Percentiles rank a stretch among this genome's conserved stretches.
phyloP scores from a whole-genome alignment of 2,113 vertebrate genomes.

The Nerophis lumbriciformis region DNA sequence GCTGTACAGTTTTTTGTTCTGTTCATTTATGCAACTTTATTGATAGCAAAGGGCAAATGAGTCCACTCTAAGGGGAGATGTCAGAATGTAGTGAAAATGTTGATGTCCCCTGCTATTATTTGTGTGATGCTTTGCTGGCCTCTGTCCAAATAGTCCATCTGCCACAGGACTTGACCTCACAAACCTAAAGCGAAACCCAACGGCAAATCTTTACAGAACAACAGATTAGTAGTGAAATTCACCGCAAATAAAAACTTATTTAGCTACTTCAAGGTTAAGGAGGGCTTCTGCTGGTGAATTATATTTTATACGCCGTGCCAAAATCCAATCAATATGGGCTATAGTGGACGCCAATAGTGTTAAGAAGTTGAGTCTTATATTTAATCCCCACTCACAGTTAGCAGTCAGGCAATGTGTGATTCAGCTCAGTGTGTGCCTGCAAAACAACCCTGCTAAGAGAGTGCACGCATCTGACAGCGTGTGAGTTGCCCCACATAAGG shows the following conservation, averaged over 20 bases:
- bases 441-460: slow-evolving; percentile 4
- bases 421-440: slow-evolving; percentile 3
- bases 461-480: slow-evolving; percentile 7
- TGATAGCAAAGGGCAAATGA: neutral
- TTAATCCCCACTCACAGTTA: neutral
- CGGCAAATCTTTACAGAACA: neutral
- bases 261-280: neutral
- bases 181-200: neutral
- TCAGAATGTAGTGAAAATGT: neutral
- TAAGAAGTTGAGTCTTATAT: slow-evolving; percentile 3
- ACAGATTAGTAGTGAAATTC: neutral
- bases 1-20: neutral
- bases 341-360: neutral
- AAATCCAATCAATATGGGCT: neutral
- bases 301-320: neutral
- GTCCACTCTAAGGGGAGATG: neutral
- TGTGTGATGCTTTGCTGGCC: too few relatives aligned
- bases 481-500: slow-evolving; percentile 1
- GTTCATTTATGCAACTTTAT: neutral
- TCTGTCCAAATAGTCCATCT: neutral
- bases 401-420: slow-evolving; percentile 25
- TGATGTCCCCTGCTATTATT: too few relatives aligned
- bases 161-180: neutral
- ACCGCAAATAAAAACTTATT: neutral
- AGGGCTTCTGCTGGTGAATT: neutral